Percentiles rank a stretch among this genome's conserved stretches.
Conservation (phyloP, 2,888 invertebrate genomes). For the Spilarctia lutea region DNA sequence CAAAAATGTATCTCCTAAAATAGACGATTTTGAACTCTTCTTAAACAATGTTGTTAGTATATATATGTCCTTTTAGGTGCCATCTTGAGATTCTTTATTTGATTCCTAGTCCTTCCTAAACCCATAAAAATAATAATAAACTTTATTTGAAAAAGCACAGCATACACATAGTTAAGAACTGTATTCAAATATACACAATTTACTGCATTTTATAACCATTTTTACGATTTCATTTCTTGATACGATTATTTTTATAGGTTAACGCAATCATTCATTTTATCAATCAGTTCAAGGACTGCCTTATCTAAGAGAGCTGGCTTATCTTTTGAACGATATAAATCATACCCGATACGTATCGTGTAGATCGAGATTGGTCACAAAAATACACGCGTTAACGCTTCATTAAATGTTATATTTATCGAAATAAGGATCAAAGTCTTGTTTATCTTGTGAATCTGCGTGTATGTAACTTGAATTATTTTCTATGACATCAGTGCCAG, state of each 20-base stretch:
- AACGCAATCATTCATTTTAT: conserved; percentile 19
- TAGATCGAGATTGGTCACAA: neutral
- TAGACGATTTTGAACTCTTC: neutral
- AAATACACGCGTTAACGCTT: neutral
- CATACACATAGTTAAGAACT: neutral
- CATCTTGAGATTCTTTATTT: neutral
- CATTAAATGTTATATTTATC: neutral
- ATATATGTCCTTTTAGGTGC: neutral
- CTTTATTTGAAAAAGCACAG: neutral
- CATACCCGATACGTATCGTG: conserved; percentile 9
- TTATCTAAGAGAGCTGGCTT: conserved; percentile 18
- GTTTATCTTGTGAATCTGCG: neutral
- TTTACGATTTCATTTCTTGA: neutral
- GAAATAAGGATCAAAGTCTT: neutral
- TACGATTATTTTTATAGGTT: neutral
- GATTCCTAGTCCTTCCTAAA: neutral
- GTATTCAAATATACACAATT: neutral
- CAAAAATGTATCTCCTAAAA: neutral
- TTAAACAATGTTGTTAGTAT: neutral
- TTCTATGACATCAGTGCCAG: too few species aligned
- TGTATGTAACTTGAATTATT: neutral
- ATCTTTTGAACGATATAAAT: conserved; percentile 10
- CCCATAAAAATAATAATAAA: too few species aligned
- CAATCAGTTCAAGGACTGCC: conserved; percentile 46
- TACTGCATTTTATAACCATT: neutral